Base-by-base conservation (phyloP, 2,888 invertebrate species). In the Apeira syringaria region DNA sequence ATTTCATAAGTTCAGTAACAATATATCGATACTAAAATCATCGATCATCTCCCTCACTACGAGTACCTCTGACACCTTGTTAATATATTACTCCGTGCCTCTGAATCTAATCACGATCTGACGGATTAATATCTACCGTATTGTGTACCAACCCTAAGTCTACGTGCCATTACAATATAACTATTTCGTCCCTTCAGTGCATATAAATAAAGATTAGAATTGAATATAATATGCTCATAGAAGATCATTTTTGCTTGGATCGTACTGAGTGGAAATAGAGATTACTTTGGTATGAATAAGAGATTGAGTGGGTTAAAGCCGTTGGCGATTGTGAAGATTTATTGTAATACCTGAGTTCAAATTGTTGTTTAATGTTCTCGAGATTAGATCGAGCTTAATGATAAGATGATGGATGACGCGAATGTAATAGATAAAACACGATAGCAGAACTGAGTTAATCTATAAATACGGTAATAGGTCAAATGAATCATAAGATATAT, bases 101-200 rank as follows among this genome's bases (percentile, higher is more conserved):
- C 80, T 77, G 86, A 88, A 86, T 88, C 85, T 88, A 85, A 87
- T 88, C 87, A 85, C 76, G 64, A 87, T 82, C 84, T 80, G 83
- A 81, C 72, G 84, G 87, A 87, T 87, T 86, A 87, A 84, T 84
- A 86, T 84, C 83, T 74, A 67, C 74, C 72, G 69, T 71, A 68
- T 71, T 37, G 15, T 78, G 74, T 70, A 71, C 69, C 63, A 63
- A 5, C 67, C 39, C 68, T 69, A 68, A 75, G 68, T 68, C 73
- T 71, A 72, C 62, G 78, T 77, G 75, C 76, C 75, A 71, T 78
- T 78, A 43, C 56, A 53, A 56, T 72, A 71, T 49, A 13, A 1
- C 18, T 0, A 17, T 20, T 15, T 15, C 33, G 27, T 36, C 17
- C 26, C 29, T 18, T 26, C 18, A 30, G 18, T 41, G 38, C 2